Evolutionary conservation across 92 coral and sea anemone species (phyloP).

Genomic region (Nematostella vectensis): DNA sequence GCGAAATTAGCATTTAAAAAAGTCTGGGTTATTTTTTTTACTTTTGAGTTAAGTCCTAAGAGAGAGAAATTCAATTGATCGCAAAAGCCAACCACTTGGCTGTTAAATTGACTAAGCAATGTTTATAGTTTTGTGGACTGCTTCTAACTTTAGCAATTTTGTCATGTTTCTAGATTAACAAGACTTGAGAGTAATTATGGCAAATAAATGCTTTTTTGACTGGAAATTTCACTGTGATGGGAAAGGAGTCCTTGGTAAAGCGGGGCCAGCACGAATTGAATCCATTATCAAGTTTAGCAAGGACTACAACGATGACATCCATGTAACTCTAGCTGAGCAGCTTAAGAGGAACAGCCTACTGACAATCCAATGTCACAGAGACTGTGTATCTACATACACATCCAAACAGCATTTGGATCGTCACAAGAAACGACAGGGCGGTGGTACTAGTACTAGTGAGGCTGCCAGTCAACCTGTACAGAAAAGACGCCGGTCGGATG

Average conservation of each 20-base stretch:
- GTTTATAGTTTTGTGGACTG: too few species aligned
- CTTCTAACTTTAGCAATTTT: too few species aligned
- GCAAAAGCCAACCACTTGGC: too few species aligned
- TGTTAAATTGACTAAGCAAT: too few species aligned
- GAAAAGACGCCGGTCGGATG: constrained; percentile 37
- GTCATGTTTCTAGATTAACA: too few species aligned
- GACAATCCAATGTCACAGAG: constrained; percentile 27
- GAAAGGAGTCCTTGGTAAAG: constrained; percentile 5
- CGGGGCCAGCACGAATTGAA: constrained; percentile 14
- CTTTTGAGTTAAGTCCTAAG: too few species aligned
- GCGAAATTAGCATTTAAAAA: too few species aligned
- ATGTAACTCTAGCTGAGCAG: constrained; percentile 23
- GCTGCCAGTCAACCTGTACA: constrained; percentile 20
- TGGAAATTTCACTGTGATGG: constrained; percentile 20
- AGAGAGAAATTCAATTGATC: too few species aligned
- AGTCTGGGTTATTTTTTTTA: too few species aligned
- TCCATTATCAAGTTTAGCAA: constrained; percentile 31
- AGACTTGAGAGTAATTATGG: constrained; percentile 30
- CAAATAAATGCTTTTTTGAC: constrained; percentile 21
- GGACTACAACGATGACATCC: constrained; percentile 32
- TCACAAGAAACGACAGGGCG: constrained; percentile 33
- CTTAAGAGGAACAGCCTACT: constrained; percentile 15
- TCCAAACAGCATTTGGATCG: constrained; percentile 33
- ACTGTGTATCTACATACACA: constrained; percentile 52
- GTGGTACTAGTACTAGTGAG: constrained; percentile 3